phyloP scores from a whole-genome alignment of 2,113 vertebrate species.

The Vireo altiloquus region DNA sequence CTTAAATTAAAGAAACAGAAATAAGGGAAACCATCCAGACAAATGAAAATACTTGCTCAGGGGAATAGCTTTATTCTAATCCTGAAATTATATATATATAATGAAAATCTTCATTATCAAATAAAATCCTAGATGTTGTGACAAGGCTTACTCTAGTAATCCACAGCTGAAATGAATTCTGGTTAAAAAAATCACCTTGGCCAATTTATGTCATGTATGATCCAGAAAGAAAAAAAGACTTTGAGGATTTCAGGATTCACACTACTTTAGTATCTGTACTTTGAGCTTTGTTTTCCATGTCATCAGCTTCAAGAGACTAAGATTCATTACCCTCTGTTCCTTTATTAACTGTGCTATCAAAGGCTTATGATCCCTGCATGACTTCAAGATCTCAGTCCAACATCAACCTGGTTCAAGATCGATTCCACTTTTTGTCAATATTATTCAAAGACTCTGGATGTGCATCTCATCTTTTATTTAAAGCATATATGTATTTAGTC shows the following conservation, averaged over 20 bases:
- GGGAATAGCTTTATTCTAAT: conserved; percentile 29
- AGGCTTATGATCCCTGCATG: conserved; percentile 50
- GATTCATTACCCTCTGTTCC: conserved; percentile 46
- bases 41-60: neutral
- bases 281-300: conserved; percentile 61
- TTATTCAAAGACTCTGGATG: conserved; percentile 66
- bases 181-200: neutral
- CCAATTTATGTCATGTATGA: neutral
- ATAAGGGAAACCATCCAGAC: neutral
- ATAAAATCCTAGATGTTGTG: neutral
- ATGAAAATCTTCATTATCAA: conserved; percentile 30
- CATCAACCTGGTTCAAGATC: conserved; percentile 53
- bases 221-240: neutral
- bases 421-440: conserved; percentile 60
- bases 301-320: conserved; percentile 31
- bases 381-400: conserved; percentile 60
- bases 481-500: conserved; percentile 11
- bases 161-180: neutral
- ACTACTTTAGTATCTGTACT: neutral
- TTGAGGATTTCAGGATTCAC: conserved; percentile 3
- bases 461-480: conserved; percentile 72
- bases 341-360: conserved; percentile 68
- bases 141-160: neutral
- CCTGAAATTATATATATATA: neutral
- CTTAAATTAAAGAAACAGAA: neutral